Evolutionary conservation across 2,113 vertebrate genomes (phyloP).

Genomic region (Mionectes macconnelli): DNA sequence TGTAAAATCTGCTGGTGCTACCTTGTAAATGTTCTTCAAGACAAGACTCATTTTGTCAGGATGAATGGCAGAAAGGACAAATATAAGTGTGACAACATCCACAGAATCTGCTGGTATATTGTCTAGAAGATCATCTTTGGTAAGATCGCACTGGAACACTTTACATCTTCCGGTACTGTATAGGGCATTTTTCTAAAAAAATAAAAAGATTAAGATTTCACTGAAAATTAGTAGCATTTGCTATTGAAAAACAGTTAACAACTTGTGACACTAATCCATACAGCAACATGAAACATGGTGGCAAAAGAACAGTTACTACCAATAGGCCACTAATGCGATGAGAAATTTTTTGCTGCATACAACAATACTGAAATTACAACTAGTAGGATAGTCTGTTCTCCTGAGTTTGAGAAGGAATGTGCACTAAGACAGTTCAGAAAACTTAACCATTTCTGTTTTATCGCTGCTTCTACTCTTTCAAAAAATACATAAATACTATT

Average conservation of each 20-base stretch:
- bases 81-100: constrained; percentile 88
- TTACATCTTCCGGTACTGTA: constrained; percentile 82
- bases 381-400: not conserved
- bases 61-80: constrained; percentile 93
- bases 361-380: not conserved
- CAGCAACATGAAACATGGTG: not conserved
- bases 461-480: not conserved
- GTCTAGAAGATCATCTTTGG: constrained; percentile 83
- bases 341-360: not conserved
- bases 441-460: not conserved
- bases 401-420: not conserved
- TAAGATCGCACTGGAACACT: constrained; percentile 95
- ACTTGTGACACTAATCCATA: not conserved
- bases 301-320: not conserved
- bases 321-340: not conserved
- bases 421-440: not conserved
- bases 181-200: constrained; percentile 83
- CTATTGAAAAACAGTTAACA: not conserved
- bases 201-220: not conserved
- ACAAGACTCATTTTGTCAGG: constrained; percentile 92
- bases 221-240: not conserved
- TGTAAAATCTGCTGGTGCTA: constrained; percentile 40
- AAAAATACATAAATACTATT: not conserved
- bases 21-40: constrained; percentile 86
- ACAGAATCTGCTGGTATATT: constrained; percentile 80